Evolutionary conservation across 2,113 vertebrate genomes (phyloP).

Genomic region (Meriones unguiculatus): DNA sequence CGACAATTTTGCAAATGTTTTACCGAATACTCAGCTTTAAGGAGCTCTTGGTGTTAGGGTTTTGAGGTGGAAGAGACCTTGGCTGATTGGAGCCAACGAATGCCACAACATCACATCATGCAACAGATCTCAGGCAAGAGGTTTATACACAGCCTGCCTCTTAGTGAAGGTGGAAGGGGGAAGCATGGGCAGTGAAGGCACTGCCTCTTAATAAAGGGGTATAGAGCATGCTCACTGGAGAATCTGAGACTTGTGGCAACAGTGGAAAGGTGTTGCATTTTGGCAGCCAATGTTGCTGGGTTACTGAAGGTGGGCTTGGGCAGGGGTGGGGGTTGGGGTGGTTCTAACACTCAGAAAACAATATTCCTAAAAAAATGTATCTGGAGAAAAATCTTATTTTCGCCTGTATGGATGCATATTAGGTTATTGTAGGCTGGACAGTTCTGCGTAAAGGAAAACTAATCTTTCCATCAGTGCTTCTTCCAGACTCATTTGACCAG

Average conservation of each 20-base stretch:
- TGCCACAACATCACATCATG: not conserved
- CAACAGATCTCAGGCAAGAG: not conserved
- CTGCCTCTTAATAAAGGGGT: too few relatives aligned
- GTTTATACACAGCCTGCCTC: not conserved
- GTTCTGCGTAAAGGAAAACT: constrained; percentile 15
- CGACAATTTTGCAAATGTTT: not conserved
- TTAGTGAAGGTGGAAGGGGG: too few relatives aligned
- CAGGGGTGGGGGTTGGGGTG: too few relatives aligned
- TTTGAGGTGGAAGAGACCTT: not conserved
- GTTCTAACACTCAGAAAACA: not conserved
- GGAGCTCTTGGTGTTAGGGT: not conserved
- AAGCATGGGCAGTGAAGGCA: too few relatives aligned
- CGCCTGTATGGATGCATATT: not conserved
- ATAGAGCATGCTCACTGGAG: too few relatives aligned
- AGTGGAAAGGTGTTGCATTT: too few relatives aligned
- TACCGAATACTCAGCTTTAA: not conserved
- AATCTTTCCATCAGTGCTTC: not conserved
- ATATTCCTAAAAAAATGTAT: not conserved
- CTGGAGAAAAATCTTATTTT: constrained; percentile 22
- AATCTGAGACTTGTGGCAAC: too few relatives aligned
- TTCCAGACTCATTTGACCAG: not conserved
- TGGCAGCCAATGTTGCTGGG: too few relatives aligned
- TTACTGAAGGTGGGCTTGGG: too few relatives aligned
- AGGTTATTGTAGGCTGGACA: not conserved
- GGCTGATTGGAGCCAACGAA: not conserved